A percentile compares a stretch with the other conserved stretches of the same genome.
Evolutionary conservation across 2,797 vertebrate genomes (phyloP).

Genomic region (Adelosebastes latens): DNA sequence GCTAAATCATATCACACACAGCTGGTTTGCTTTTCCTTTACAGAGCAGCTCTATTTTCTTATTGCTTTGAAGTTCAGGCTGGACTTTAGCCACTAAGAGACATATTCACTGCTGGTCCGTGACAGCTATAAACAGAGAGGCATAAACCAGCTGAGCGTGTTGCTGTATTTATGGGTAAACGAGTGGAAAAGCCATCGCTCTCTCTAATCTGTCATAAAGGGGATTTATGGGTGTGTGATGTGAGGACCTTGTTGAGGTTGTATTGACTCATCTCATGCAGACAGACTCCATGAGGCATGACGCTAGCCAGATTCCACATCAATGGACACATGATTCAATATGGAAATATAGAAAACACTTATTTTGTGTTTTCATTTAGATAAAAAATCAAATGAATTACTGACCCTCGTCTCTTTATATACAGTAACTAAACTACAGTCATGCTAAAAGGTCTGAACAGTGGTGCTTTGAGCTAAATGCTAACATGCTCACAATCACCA

Average conservation of each 20-base stretch:
- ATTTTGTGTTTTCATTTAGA: background rate
- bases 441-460: background rate
- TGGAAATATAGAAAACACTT: background rate
- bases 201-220: slow-evolving; percentile 76
- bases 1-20: slow-evolving; percentile 65
- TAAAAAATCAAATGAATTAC: background rate
- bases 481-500: background rate
- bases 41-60: slow-evolving; percentile 62
- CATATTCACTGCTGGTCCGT: slow-evolving; percentile 71
- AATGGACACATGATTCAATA: background rate
- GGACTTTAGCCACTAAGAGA: slow-evolving; percentile 65
- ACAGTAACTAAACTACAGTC: background rate
- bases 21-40: slow-evolving; percentile 73
- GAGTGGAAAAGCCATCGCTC: slow-evolving; percentile 77
- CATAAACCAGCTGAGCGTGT: slow-evolving; percentile 73
- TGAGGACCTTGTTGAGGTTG: slow-evolving; percentile 67
- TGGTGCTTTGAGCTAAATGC: background rate
- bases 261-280: slow-evolving; percentile 75
- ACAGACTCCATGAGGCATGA: slow-evolving; percentile 37
- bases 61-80: slow-evolving; percentile 68
- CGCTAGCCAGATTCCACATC: slow-evolving; percentile 35
- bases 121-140: slow-evolving; percentile 75
- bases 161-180: slow-evolving; percentile 78
- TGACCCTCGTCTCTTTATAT: background rate
- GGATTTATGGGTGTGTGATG: slow-evolving; percentile 70